phyloP scores from a whole-genome alignment of 92 coral and sea anemone species.

The Parazoanthus atlanticus region DNA sequence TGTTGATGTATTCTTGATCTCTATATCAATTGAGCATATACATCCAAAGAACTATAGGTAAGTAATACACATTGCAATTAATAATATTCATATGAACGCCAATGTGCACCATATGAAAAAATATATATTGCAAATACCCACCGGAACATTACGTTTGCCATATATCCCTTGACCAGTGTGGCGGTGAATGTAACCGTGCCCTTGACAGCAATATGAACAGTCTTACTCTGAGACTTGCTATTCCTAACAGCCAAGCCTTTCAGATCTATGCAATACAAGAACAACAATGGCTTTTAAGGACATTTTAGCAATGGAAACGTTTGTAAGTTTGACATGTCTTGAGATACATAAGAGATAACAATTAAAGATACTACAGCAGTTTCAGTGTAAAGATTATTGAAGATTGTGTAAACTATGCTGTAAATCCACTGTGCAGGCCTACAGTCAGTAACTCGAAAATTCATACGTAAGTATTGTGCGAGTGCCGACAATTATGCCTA shows the following conservation, averaged over 20 bases:
- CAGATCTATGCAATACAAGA: conserved; percentile 45
- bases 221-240: not conserved
- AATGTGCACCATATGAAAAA: not conserved
- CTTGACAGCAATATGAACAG: conserved; percentile 29
- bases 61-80: too few species aligned
- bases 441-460: too few species aligned
- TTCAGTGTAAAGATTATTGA: too few species aligned
- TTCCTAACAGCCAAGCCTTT: conserved; percentile 24
- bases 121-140: not conserved
- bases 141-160: conserved; percentile 57
- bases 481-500: too few species aligned
- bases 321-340: not conserved
- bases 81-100: too few species aligned
- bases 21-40: too few species aligned
- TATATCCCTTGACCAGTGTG: conserved; percentile 38
- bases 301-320: not conserved
- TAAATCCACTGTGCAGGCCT: too few species aligned
- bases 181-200: conserved; percentile 32
- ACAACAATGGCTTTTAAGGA: not conserved
- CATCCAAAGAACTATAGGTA: too few species aligned
- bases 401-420: too few species aligned
- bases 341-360: not conserved
- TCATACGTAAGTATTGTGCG: too few species aligned
- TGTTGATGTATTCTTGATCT: not conserved
- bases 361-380: not conserved